These are phyloP conservation scores for Acrobasis repandana DNA, from an alignment of 2,888 invertebrate species.

Conservation along the genomic window DNA sequence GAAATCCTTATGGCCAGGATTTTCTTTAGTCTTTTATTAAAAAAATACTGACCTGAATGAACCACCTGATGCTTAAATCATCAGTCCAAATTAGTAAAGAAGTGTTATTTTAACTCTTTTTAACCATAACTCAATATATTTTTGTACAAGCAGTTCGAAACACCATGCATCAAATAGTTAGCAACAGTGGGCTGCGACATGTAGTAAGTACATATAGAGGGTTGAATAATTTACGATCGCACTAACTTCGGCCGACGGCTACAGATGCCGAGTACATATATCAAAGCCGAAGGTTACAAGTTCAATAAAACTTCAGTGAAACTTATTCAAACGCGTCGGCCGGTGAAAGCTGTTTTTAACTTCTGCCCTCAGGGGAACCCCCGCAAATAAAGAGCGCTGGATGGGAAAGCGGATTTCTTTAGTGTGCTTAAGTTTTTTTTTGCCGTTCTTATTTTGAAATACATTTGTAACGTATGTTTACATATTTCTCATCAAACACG, in stretches of 20 bases:
- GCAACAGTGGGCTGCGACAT: slow-evolving; percentile 44
- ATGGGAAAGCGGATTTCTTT: slow-evolving; percentile 63
- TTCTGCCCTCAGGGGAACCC: slow-evolving; percentile 69
- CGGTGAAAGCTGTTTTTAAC: slow-evolving; percentile 77
- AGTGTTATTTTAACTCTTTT: not conserved
- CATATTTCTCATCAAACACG: too few species aligned
- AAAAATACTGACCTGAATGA: too few species aligned
- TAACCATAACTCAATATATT: not conserved
- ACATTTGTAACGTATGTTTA: too few species aligned
- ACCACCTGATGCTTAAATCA: too few species aligned
- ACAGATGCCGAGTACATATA: slow-evolving; percentile 32
- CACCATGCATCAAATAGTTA: slow-evolving; percentile 28
- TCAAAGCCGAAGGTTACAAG: slow-evolving; percentile 56
- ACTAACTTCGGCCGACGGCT: slow-evolving; percentile 47
- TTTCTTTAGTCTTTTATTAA: too few species aligned
- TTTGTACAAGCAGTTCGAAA: slow-evolving; percentile 27
- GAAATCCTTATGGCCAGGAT: too few species aligned
- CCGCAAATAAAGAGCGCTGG: slow-evolving; percentile 76
- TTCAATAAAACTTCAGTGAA: slow-evolving; percentile 64
- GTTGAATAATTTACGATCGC: slow-evolving; percentile 64
- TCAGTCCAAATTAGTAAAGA: too few species aligned
- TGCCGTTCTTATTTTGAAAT: not conserved
- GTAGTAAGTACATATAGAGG: slow-evolving; percentile 46
- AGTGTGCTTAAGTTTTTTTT: not conserved
- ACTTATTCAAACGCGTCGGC: slow-evolving; percentile 66